Evolutionary conservation across 2,797 vertebrate species (phyloP).

Genomic region (Clarias fuscus): DNA sequence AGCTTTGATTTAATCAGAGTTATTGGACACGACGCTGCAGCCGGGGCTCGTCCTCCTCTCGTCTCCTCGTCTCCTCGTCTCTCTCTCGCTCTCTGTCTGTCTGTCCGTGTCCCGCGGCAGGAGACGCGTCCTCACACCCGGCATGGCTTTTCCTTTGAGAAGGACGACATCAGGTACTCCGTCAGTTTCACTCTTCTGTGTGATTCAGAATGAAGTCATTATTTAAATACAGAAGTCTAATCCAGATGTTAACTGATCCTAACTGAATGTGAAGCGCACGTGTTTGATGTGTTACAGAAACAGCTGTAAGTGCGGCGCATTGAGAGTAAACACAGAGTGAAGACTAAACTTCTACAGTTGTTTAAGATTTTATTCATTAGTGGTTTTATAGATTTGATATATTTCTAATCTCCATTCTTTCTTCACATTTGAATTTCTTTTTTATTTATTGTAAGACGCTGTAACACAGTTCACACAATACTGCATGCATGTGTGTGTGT

Average conservation of each 20-base stretch:
- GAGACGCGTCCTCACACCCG: neutral
- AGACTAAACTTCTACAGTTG: neutral
- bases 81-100: neutral
- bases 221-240: neutral
- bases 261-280: no score
- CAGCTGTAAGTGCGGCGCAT: neutral
- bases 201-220: neutral
- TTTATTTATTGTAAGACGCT: neutral
- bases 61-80: no score
- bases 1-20: neutral
- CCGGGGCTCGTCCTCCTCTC: neutral
- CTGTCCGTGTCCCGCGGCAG: neutral
- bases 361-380: neutral
- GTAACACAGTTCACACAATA: neutral
- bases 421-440: neutral
- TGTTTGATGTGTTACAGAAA: neutral
- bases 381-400: neutral
- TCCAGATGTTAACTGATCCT: no score
- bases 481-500: neutral
- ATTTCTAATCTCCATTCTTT: neutral
- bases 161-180: neutral
- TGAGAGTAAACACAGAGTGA: neutral
- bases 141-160: slow-evolving; percentile 7
- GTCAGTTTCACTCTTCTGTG: neutral
- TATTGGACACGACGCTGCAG: neutral